These are phyloP conservation scores for Neodon shergylaensis DNA, from an alignment of 2,113 vertebrate genomes.

Conservation along the genomic window DNA sequence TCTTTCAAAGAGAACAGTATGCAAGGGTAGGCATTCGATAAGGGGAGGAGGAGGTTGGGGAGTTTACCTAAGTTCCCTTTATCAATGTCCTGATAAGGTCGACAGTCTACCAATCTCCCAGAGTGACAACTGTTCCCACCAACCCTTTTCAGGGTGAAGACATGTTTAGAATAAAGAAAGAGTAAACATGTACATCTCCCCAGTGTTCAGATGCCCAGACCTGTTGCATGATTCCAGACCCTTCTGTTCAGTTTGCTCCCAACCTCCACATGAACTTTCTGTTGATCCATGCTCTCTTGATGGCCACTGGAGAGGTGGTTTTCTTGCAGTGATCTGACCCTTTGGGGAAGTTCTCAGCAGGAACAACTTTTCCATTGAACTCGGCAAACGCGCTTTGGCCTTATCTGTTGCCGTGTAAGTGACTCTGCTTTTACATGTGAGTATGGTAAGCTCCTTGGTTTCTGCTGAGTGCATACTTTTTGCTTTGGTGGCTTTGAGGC, in stretches of 20 bases:
- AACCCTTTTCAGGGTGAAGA: not conserved
- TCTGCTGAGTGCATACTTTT: not conserved
- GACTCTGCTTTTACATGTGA: not conserved
- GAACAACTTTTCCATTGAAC: not conserved
- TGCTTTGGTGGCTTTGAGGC: not conserved
- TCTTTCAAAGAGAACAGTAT: not conserved
- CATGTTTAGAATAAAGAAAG: not conserved
- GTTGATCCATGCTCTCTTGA: not conserved
- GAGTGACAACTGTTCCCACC: not conserved
- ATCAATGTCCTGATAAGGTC: not conserved
- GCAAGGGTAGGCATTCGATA: not conserved
- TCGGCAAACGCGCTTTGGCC: not conserved
- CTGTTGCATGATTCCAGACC: not conserved
- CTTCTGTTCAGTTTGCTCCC: not conserved
- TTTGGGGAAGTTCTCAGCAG: not conserved
- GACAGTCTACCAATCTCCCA: not conserved
- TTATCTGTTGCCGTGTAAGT: not conserved
- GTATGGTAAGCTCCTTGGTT: not conserved
- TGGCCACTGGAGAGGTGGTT: not conserved
- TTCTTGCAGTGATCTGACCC: not conserved
- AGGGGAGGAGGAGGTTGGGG: not conserved
- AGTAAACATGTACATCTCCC: not conserved
- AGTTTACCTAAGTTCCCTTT: not conserved
- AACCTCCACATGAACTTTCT: accelerated
- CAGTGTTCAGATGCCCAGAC: not conserved